These are phyloP conservation scores for Heliconius aoede DNA, from an alignment of 2,888 invertebrate genomes.

Conservation along the genomic window DNA sequence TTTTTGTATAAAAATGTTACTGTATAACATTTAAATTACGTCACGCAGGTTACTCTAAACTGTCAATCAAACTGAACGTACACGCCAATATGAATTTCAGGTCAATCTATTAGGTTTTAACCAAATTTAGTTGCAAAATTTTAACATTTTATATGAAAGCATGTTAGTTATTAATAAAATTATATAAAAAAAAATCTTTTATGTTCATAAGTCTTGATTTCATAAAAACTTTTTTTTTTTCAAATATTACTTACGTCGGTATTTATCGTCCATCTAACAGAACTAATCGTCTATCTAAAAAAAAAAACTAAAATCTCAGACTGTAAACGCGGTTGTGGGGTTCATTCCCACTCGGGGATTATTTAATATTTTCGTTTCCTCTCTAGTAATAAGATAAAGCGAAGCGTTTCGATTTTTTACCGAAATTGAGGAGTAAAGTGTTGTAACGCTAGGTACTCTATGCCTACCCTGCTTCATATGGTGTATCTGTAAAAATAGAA, in stretches of 20 bases:
- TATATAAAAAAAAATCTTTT: too few relatives aligned
- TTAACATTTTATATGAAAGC: neutral
- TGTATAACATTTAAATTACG: neutral
- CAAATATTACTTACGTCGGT: too few relatives aligned
- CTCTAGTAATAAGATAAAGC: neutral
- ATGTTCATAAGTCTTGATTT: too few relatives aligned
- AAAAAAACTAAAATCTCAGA: too few relatives aligned
- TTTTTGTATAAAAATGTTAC: neutral
- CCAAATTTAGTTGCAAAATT: neutral
- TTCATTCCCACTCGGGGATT: neutral
- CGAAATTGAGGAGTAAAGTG: neutral
- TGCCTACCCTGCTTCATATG: neutral
- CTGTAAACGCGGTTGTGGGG: neutral
- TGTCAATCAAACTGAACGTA: neutral
- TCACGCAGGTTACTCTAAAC: neutral
- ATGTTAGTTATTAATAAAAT: too few relatives aligned
- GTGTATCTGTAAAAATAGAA: too few relatives aligned
- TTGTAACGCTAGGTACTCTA: neutral
- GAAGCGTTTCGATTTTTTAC: neutral
- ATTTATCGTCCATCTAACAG: too few relatives aligned
- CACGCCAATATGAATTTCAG: neutral
- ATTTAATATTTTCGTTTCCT: neutral
- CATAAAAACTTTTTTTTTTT: too few relatives aligned
- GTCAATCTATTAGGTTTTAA: neutral
- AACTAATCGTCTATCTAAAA: too few relatives aligned